A percentile compares a stretch with the other conserved stretches of the same genome.
Conservation (phyloP, 2,888 invertebrate species). For the Scaptomyza flava region DNA sequence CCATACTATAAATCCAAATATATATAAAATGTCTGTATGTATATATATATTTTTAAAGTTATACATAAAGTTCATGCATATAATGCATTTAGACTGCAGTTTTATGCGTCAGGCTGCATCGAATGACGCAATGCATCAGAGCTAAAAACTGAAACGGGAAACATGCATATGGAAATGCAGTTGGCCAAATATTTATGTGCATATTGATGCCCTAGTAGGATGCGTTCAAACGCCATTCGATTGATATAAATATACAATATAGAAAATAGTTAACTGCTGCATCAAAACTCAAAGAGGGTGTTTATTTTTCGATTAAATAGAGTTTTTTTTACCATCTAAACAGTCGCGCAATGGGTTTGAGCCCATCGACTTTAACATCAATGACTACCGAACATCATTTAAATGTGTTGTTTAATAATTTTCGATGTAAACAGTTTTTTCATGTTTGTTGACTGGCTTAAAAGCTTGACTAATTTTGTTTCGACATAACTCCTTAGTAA, state of each 20-base stretch:
- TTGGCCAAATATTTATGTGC: conserved; percentile 41
- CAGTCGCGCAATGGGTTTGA: no score
- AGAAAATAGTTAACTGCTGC: conserved; percentile 8
- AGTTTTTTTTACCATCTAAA: neutral
- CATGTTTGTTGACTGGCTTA: no score
- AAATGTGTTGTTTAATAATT: neutral
- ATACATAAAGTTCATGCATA: conserved; percentile 40
- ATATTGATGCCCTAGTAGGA: conserved; percentile 38
- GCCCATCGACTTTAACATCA: neutral
- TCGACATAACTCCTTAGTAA: neutral
- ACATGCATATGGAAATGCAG: conserved; percentile 48
- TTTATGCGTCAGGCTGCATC: conserved; percentile 9
- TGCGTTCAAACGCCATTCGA: conserved; percentile 16
- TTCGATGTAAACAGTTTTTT: no score
- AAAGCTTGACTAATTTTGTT: neutral
- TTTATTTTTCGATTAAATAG: no score
- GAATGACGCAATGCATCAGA: conserved; percentile 39
- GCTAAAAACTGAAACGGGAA: conserved; percentile 32
- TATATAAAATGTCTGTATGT: conserved; percentile 10
- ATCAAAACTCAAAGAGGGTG: neutral
- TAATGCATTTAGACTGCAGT: conserved; percentile 71
- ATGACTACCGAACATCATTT: neutral
- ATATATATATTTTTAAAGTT: conserved; percentile 35
- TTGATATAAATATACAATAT: conserved; percentile 7
- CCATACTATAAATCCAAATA: conserved; percentile 4